Percentiles rank a stretch among this genome's conserved stretches.
phyloP scores from a whole-genome alignment of 2,888 invertebrate species.

The Chymomyza procnemis region DNA sequence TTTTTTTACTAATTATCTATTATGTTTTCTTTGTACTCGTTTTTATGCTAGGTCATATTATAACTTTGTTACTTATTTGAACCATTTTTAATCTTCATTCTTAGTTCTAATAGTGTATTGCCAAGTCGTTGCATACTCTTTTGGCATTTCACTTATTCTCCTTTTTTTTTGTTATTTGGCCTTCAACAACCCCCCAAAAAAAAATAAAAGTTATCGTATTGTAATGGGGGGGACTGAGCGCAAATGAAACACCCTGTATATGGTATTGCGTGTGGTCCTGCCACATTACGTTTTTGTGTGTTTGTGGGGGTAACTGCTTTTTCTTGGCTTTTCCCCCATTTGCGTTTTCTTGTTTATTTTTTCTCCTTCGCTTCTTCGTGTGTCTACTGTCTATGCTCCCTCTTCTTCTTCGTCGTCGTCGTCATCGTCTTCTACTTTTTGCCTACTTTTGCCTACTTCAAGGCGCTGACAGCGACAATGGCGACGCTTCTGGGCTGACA shows the following conservation, averaged over 20 bases:
- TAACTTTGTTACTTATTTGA: too few species aligned
- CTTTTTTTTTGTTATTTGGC: background rate
- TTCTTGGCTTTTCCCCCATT: background rate
- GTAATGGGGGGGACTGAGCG: too few species aligned
- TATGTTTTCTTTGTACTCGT: too few species aligned
- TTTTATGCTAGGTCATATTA: too few species aligned
- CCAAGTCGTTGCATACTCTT: background rate
- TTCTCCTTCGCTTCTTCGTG: background rate
- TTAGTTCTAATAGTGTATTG: background rate
- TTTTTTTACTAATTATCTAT: too few species aligned
- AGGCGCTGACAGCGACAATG: conserved; percentile 24
- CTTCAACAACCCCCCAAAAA: background rate
- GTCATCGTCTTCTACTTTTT: conserved; percentile 1
- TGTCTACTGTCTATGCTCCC: background rate
- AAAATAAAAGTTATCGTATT: background rate
- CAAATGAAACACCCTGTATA: background rate
- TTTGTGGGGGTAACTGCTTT: background rate
- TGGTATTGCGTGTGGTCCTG: background rate
- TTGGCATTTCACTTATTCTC: background rate
- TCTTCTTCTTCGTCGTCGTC: too few species aligned
- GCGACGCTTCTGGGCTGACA: conserved; percentile 28
- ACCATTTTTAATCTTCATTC: too few species aligned
- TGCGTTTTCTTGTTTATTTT: background rate
- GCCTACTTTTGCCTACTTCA: conserved; percentile 38
- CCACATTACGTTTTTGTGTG: background rate